These are phyloP conservation scores for Genyomyrus donnyi DNA, from an alignment of 2,113 vertebrate genomes.

Conservation along the genomic window DNA sequence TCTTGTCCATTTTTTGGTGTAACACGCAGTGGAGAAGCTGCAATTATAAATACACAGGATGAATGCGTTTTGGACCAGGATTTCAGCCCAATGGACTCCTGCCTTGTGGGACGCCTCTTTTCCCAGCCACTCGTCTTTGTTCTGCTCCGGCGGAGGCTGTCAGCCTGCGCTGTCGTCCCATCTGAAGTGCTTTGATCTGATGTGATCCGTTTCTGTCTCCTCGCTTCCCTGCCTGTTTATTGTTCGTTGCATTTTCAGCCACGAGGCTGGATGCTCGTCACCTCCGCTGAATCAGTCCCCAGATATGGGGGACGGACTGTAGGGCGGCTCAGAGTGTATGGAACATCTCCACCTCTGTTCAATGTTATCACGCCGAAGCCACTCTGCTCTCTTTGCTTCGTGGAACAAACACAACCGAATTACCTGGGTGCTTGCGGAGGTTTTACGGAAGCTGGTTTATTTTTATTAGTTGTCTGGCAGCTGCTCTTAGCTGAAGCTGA, in stretches of 20 bases:
- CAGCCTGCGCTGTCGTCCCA: not conserved
- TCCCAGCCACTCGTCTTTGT: not conserved
- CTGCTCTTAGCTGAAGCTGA: not conserved
- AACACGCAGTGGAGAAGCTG: not conserved
- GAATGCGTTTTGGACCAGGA: not conserved
- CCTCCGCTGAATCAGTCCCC: not conserved
- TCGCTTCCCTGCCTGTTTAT: not conserved
- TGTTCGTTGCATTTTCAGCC: not conserved
- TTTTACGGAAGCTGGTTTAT: not conserved
- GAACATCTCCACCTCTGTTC: not conserved
- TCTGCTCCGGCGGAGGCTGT: not conserved
- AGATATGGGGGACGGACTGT: not conserved
- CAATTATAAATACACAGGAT: not conserved
- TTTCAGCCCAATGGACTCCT: not conserved
- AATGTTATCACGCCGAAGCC: not conserved
- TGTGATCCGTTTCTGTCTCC: not conserved
- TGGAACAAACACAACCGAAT: not conserved
- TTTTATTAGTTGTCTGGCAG: not conserved
- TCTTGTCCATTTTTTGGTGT: not conserved
- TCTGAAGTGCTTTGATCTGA: not conserved
- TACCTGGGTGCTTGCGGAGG: not conserved
- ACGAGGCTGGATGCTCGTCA: not conserved
- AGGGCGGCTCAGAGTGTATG: not conserved
- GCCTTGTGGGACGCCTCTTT: not conserved
- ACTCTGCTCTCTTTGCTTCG: not conserved